Conservation (phyloP, 2,113 vertebrate species). For the Casuarius casuarius region DNA sequence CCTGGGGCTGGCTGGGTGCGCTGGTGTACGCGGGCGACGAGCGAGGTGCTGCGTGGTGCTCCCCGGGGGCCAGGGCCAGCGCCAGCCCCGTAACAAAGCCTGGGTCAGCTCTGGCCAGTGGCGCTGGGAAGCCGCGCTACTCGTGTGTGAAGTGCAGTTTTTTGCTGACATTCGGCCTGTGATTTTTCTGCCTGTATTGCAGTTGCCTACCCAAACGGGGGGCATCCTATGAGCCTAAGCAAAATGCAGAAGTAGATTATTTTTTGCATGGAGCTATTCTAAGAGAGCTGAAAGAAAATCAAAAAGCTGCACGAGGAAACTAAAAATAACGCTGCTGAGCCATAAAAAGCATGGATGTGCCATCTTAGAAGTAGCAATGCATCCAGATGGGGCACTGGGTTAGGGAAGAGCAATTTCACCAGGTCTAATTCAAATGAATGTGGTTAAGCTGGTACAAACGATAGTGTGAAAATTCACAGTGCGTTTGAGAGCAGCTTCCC, state of each 20-base stretch:
- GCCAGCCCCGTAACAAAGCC: neutral
- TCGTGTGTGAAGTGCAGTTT: neutral
- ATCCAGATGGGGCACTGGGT: neutral
- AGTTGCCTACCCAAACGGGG: neutral
- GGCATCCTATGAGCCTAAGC: neutral
- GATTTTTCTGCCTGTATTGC: neutral
- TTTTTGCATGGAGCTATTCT: slow-evolving; percentile 9
- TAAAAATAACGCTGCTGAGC: slow-evolving; percentile 33
- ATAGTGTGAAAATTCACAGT: fast-evolving
- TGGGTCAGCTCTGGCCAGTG: fast-evolving
- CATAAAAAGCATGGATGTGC: neutral
- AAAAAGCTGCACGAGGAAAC: slow-evolving; percentile 11
- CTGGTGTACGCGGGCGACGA: fast-evolving
- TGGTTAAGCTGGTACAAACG: neutral
- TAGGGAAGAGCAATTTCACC: neutral
- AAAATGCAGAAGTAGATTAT: neutral
- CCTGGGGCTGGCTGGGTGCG: neutral
- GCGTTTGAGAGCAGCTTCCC: neutral
- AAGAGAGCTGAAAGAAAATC: slow-evolving; percentile 4
- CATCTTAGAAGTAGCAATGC: neutral
- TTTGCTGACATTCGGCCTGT: neutral
- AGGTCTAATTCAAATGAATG: neutral
- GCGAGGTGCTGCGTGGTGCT: fast-evolving
- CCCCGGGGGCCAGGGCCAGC: too few species aligned
- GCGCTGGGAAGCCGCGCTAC: neutral